Evolutionary conservation across 1,140 invertebrate species (phyloP).

Genomic region (Sarcophaga bullata): DNA sequence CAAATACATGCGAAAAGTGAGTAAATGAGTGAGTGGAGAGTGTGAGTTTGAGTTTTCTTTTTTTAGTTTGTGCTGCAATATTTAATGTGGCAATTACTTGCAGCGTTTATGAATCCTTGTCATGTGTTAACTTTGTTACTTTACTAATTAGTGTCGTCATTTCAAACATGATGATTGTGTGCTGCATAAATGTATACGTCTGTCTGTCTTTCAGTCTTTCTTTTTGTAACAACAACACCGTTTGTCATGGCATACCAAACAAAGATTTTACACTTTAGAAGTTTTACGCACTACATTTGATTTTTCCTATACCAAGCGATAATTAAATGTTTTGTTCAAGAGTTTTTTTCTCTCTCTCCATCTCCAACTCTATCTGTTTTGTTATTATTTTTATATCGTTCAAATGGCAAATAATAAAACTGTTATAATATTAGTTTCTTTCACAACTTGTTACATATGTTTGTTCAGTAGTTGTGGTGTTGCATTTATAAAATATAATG

Average conservation of each 20-base stretch:
- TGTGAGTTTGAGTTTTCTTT: neutral
- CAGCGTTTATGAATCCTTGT: slow-evolving; percentile 38
- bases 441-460: slow-evolving; percentile 35
- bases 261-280: neutral
- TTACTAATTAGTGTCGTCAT: slow-evolving; percentile 40
- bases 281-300: neutral
- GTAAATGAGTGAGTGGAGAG: neutral
- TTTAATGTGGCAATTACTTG: slow-evolving; percentile 14
- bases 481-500: slow-evolving; percentile 36
- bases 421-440: slow-evolving; percentile 36
- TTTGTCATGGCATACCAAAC: slow-evolving; percentile 1
- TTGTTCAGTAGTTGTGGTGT: slow-evolving; percentile 30
- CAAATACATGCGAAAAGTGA: neutral
- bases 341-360: neutral
- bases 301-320: slow-evolving; percentile 5
- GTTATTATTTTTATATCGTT: neutral
- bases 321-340: slow-evolving; percentile 9
- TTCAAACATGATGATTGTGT: slow-evolving; percentile 36
- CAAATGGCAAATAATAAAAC: slow-evolving; percentile 4
- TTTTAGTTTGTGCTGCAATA: neutral
- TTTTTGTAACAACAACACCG: too few species aligned
- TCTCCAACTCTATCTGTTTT: neutral
- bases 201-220: neutral
- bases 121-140: slow-evolving; percentile 38
- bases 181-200: neutral